phyloP scores from a whole-genome alignment of 2,113 vertebrate species.

The Paradoxurus hermaphroditus region DNA sequence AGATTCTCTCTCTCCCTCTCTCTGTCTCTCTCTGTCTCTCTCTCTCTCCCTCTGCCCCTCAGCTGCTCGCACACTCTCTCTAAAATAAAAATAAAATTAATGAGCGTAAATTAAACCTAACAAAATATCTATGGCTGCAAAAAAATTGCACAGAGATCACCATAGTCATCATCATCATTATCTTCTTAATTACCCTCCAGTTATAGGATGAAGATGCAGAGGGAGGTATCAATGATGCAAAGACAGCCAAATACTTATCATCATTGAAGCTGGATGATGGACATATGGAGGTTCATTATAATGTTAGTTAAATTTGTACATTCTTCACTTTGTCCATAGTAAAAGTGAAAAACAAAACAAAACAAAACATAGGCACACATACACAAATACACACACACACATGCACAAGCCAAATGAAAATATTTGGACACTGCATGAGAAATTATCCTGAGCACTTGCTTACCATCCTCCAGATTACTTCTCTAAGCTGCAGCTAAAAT shows the following conservation, averaged over 20 bases:
- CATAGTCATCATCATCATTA: background rate
- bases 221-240: background rate
- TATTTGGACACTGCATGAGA: background rate
- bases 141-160: background rate
- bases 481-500: background rate
- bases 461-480: background rate
- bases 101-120: background rate
- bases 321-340: background rate
- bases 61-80: too few species aligned
- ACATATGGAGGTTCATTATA: background rate
- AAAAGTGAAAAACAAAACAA: background rate
- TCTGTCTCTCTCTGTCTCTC: too few species aligned
- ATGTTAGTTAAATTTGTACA: background rate
- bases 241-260: background rate
- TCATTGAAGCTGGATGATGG: background rate
- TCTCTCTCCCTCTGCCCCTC: too few species aligned
- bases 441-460: background rate
- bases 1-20: too few species aligned
- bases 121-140: background rate
- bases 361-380: background rate
- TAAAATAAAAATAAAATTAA: background rate
- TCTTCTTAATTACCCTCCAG: background rate
- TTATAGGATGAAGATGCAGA: background rate
- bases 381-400: too few species aligned
- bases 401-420: background rate